phyloP scores from a whole-genome alignment of 2,113 vertebrate genomes.

The Odontophorus gujanensis region DNA sequence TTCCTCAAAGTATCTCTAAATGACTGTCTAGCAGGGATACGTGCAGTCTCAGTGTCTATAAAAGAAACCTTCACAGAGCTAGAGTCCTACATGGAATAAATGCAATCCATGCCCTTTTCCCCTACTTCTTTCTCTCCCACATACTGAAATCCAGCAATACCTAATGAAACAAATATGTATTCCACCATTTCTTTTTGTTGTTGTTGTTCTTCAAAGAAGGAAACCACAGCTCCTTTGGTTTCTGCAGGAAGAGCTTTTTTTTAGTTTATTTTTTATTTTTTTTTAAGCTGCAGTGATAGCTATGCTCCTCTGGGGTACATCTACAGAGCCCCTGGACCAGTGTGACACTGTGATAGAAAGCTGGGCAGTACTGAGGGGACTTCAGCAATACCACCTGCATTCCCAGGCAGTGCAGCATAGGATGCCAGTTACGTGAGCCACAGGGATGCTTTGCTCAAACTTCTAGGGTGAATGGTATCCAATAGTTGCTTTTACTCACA shows the following conservation, averaged over 20 bases:
- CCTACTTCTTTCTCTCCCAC: background rate
- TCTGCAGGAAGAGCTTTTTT: background rate
- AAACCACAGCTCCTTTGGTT: conserved; percentile 12
- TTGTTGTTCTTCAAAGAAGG: background rate
- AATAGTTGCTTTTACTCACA: background rate
- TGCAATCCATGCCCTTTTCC: background rate
- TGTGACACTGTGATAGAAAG: background rate
- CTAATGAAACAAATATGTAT: background rate
- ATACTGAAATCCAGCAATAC: background rate
- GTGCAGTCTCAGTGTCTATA: background rate
- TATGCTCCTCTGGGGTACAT: background rate
- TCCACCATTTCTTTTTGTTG: background rate
- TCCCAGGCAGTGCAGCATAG: background rate
- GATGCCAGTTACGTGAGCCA: background rate
- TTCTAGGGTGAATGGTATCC: background rate
- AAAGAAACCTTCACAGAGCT: background rate
- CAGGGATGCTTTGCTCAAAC: background rate
- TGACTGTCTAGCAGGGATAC: background rate
- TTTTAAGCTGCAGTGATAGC: background rate
- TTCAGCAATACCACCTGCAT: background rate
- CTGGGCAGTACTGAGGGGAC: accelerated
- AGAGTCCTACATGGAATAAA: background rate
- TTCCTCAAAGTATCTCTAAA: background rate
- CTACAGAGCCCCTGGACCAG: background rate
- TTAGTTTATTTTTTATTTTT: background rate